phyloP scores from a whole-genome alignment of 2,797 vertebrate species.

The Oreochromis grahami region DNA sequence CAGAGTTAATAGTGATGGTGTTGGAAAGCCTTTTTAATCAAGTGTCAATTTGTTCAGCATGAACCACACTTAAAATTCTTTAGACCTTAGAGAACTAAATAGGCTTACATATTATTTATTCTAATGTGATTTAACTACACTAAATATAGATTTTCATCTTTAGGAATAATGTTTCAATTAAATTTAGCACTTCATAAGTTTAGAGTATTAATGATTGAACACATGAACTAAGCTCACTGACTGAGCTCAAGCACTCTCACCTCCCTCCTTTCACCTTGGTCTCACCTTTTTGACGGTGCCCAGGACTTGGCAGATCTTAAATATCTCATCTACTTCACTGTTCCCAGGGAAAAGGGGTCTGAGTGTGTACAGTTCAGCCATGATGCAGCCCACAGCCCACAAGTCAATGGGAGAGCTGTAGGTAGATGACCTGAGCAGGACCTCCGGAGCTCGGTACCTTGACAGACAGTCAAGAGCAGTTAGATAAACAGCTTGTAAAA shows the following conservation, averaged over 20 bases:
- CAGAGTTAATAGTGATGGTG: not conserved
- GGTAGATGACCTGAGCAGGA: conserved; percentile 86
- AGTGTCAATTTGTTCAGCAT: not conserved
- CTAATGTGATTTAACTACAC: not conserved
- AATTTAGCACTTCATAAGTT: not conserved
- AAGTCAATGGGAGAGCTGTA: conserved; percentile 97
- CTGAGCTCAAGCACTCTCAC: not conserved
- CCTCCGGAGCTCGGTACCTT: conserved; percentile 97
- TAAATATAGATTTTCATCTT: not conserved
- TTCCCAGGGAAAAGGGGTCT: conserved; percentile 96
- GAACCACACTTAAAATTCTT: not conserved
- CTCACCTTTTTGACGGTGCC: conserved; percentile 95
- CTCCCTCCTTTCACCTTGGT: not conserved
- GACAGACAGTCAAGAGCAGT: not conserved
- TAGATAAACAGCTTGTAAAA: not conserved
- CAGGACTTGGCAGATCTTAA: conserved; percentile 98
- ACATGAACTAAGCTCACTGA: not conserved
- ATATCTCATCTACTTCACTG: conserved; percentile 97
- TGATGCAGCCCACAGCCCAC: conserved; percentile 98
- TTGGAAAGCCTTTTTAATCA: not conserved
- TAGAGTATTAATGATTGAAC: not conserved
- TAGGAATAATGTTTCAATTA: not conserved
- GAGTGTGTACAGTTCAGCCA: conserved; percentile 95
- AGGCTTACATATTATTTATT: not conserved
- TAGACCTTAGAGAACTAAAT: not conserved